Percentiles rank a stretch among this genome's conserved stretches.
These are phyloP conservation scores for Aix galericulata DNA, from an alignment of 2,113 vertebrate species.

Conservation along the genomic window DNA sequence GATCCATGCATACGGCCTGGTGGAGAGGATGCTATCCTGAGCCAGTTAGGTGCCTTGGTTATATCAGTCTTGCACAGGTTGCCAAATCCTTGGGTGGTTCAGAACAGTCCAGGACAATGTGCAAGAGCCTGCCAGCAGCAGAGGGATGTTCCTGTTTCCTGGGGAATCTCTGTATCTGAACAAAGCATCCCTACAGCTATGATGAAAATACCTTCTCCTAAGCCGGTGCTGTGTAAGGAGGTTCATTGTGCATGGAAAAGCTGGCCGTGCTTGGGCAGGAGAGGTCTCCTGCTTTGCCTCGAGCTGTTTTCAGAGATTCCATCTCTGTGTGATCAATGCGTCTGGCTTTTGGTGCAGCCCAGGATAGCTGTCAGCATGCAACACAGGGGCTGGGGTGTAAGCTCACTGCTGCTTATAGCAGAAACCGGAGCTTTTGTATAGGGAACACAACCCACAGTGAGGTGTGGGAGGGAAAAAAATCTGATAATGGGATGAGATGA, in stretches of 20 bases:
- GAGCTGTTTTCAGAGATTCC: no score
- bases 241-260: neutral
- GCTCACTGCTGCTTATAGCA: neutral
- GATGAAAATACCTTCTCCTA: neutral
- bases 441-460: neutral
- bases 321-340: accelerated
- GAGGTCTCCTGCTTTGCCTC: neutral
- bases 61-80: accelerated
- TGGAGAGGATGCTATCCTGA: neutral
- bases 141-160: neutral
- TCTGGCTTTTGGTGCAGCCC: neutral
- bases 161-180: neutral
- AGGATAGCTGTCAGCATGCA: neutral
- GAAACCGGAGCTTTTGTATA: neutral
- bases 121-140: neutral
- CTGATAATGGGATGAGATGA: neutral
- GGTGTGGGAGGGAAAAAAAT: neutral
- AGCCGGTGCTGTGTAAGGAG: accelerated
- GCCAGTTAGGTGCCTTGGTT: neutral
- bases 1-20: accelerated
- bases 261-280: neutral
- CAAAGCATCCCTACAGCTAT: neutral
- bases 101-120: neutral
- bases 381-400: accelerated
- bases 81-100: neutral